Percentiles rank a stretch among this genome's conserved stretches.
Conservation (phyloP, 1,140 invertebrate species). For the Chelonus insularis region DNA sequence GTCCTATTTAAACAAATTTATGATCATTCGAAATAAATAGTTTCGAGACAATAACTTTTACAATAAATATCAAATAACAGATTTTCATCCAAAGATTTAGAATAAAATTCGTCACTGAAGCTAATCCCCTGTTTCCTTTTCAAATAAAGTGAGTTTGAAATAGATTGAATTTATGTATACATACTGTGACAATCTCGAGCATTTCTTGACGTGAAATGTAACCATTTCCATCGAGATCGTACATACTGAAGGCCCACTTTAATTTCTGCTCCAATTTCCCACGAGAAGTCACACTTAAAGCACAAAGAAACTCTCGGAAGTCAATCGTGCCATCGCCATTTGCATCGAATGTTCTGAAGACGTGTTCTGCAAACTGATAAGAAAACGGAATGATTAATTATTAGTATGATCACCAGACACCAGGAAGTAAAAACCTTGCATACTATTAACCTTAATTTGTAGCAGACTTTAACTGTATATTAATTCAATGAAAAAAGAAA, state of each 20-base stretch:
- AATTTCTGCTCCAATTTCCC: conserved; percentile 97
- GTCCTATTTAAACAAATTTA: too few species aligned
- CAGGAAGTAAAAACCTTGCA: conserved; percentile 12
- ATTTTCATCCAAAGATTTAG: conserved; percentile 3
- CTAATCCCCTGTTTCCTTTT: background rate
- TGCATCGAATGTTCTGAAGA: conserved; percentile 97
- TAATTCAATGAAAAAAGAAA: too few species aligned
- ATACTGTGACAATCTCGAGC: conserved; percentile 94
- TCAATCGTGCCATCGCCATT: conserved; percentile 97
- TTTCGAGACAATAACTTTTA: too few species aligned
- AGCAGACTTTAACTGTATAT: too few species aligned
- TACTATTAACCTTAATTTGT: too few species aligned
- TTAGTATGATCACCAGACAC: conserved; percentile 10
- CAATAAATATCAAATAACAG: too few species aligned
- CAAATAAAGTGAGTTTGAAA: background rate
- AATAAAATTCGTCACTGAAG: background rate
- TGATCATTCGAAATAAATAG: too few species aligned
- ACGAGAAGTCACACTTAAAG: conserved; percentile 90
- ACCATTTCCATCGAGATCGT: conserved; percentile 92
- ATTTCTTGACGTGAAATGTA: conserved; percentile 95
- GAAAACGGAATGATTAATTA: conserved; percentile 3
- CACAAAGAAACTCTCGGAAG: conserved; percentile 97
- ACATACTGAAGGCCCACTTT: conserved; percentile 98
- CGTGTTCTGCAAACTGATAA: conserved; percentile 91
- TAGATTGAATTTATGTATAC: conserved; percentile 36